Conservation (phyloP, 23 tunicate species). For the Clavelina lepadiformis region DNA sequence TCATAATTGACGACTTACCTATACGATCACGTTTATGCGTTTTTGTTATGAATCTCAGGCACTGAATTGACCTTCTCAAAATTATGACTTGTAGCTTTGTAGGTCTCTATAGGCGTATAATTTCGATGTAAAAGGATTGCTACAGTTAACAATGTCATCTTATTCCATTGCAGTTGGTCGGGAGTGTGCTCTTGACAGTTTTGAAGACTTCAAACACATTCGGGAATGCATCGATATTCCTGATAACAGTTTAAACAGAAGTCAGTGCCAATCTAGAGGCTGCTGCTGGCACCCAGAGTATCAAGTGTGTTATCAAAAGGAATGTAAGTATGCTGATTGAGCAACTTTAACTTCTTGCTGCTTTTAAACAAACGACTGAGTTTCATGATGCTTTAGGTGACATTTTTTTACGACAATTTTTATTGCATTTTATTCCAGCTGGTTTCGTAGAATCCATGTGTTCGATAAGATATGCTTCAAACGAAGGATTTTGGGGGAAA, state of each 20-base stretch:
- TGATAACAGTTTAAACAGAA: neutral
- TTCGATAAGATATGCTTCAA: neutral
- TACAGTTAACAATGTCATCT: too few relatives aligned
- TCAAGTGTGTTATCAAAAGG: neutral
- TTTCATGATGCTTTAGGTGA: neutral
- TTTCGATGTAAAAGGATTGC: too few relatives aligned
- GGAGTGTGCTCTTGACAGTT: neutral
- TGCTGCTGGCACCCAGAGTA: neutral
- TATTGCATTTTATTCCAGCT: neutral
- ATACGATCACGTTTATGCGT: too few relatives aligned
- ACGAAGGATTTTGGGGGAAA: neutral
- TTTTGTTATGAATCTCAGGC: too few relatives aligned
- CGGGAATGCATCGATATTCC: neutral
- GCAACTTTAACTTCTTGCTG: neutral
- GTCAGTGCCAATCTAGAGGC: neutral
- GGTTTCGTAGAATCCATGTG: neutral
- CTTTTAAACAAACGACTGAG: neutral
- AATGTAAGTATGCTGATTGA: neutral
- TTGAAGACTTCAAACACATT: neutral
- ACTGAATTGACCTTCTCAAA: too few relatives aligned
- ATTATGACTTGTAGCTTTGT: too few relatives aligned
- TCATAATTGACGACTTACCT: too few relatives aligned
- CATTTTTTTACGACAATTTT: neutral
- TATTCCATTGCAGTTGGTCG: constrained; percentile 3
- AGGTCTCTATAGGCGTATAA: too few relatives aligned